Evolutionary conservation across 2,888 invertebrate genomes (phyloP).

Genomic region (Monoplex corrugatus): DNA sequence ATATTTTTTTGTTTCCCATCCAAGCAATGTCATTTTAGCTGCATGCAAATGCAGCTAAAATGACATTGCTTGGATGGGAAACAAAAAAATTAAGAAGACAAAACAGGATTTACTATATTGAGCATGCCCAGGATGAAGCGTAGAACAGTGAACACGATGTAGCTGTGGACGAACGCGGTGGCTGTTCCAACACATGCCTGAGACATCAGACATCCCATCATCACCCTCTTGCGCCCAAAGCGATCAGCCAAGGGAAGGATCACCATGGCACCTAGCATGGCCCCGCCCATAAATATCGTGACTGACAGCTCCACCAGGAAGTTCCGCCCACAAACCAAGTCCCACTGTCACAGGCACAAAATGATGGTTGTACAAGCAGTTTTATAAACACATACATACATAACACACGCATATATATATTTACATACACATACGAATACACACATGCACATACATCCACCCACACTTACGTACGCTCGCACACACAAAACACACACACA

Average conservation of each 20-base stretch:
- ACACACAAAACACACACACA: too few species aligned
- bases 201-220: conserved; percentile 65
- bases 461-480: too few species aligned
- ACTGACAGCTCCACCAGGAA: conserved; percentile 72
- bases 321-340: conserved; percentile 71
- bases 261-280: conserved; percentile 68
- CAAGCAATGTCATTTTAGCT: too few species aligned
- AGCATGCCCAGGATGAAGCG: conserved; percentile 72
- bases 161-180: conserved; percentile 64
- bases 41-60: too few species aligned
- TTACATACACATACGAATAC: too few species aligned
- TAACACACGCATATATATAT: too few species aligned
- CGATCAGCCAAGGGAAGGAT: conserved; percentile 72
- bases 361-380: background rate
- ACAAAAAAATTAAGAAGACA: too few species aligned
- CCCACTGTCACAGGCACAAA: conserved; percentile 73
- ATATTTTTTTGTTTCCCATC: too few species aligned
- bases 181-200: conserved; percentile 69
- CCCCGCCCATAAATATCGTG: conserved; percentile 75
- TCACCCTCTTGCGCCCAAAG: conserved; percentile 70
- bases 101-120: conserved; percentile 71
- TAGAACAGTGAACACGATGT: conserved; percentile 65
- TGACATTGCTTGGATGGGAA: too few species aligned
- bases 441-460: too few species aligned
- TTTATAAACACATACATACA: too few species aligned